A percentile compares a stretch with the other conserved stretches of the same genome.
Conservation (phyloP, 2,888 invertebrate species). For the Drosophila neotestacea region DNA sequence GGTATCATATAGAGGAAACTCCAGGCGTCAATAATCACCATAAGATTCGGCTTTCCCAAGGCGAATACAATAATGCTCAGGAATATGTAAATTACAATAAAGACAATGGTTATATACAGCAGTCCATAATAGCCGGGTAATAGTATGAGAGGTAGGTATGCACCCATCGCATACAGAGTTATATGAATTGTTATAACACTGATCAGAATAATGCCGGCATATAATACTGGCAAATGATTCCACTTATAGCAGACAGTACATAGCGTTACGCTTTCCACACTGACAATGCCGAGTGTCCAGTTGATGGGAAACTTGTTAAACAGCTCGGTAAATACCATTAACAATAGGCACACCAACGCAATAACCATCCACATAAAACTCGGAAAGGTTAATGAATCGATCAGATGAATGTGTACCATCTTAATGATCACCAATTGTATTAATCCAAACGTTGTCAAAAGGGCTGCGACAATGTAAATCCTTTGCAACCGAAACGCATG, state of each 20-base stretch:
- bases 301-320: slow-evolving; percentile 44
- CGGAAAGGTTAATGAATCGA: slow-evolving; percentile 16
- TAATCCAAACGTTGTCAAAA: slow-evolving; percentile 5
- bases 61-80: slow-evolving; percentile 2
- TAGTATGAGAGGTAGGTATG: slow-evolving; percentile 31
- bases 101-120: slow-evolving; percentile 17
- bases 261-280: slow-evolving; percentile 31
- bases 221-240: not conserved
- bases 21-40: slow-evolving; percentile 3
- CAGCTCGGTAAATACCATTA: slow-evolving; percentile 33
- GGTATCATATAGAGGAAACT: slow-evolving; percentile 22
- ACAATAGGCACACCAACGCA: slow-evolving; percentile 13
- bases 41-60: not conserved
- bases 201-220: slow-evolving; percentile 1
- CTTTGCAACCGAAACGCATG: not conserved
- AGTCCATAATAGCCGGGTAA: slow-evolving; percentile 39
- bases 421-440: slow-evolving; percentile 16
- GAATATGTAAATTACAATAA: slow-evolving; percentile 27
- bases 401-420: not conserved
- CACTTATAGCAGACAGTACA: slow-evolving; percentile 32
- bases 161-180: slow-evolving; percentile 16
- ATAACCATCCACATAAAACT: slow-evolving; percentile 41
- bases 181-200: not conserved
- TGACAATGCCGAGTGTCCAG: slow-evolving; percentile 35
- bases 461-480: not conserved